phyloP scores from a whole-genome alignment of 92 coral and sea anemone species.

The Umimayanthus kanabou region DNA sequence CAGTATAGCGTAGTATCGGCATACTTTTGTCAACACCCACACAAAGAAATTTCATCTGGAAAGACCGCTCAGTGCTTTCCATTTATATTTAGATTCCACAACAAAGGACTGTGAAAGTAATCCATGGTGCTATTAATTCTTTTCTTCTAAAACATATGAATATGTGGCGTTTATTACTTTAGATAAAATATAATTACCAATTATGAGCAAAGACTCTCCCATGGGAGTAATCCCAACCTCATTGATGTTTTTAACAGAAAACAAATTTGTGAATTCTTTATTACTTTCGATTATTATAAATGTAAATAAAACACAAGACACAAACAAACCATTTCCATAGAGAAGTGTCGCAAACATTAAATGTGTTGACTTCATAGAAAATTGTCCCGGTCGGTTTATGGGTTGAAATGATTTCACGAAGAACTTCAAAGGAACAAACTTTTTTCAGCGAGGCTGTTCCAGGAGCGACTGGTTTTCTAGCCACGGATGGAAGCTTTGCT shows the following conservation, averaged over 20 bases:
- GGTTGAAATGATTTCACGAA: constrained; percentile 17
- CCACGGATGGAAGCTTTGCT: neutral
- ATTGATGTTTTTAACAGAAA: neutral
- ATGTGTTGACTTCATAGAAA: neutral
- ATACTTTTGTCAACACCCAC: no score
- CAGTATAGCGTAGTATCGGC: no score
- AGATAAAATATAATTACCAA: neutral
- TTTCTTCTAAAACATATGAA: neutral
- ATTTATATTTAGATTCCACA: neutral
- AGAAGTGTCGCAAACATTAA: constrained; percentile 1
- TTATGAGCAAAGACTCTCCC: neutral
- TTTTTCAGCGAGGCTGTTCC: constrained; percentile 24
- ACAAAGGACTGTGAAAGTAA: neutral
- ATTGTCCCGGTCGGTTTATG: neutral
- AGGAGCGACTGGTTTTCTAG: neutral
- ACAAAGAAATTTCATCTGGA: no score
- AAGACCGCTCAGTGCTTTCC: neutral
- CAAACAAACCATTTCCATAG: constrained; percentile 33
- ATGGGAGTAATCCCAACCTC: constrained; percentile 5
- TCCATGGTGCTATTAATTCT: neutral
- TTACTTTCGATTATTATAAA: neutral
- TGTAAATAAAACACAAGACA: neutral
- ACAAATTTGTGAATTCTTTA: constrained; percentile 26
- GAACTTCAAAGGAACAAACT: constrained; percentile 19
- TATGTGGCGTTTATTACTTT: neutral